Evolutionary conservation across 1,140 invertebrate genomes (phyloP), one percentile per base, ranked within the genome.

Genomic region (Hyphantria cunea): DNA sequence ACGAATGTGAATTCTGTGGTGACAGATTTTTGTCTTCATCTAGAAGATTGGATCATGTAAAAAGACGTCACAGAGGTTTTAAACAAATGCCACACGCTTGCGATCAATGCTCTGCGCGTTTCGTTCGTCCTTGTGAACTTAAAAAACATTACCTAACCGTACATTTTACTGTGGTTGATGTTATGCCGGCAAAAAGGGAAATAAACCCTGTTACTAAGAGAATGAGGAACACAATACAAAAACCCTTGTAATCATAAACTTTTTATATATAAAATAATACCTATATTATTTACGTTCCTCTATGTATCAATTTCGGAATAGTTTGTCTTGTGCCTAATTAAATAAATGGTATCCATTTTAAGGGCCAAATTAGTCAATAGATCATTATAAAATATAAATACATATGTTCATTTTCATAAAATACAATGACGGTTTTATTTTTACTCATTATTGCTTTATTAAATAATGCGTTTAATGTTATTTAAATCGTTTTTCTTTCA

Each of bases 1-100:
- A 94, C 61, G 92, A 93, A 0, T 97, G 96, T 75, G 92, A 93
- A 49, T 92, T 93, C 11, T 95, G 94, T 69, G 93, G 94, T 0
- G 92, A 93, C 47, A 70, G 74, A n/a, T 91, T 91, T 63, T 67
- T 90, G 5, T 90, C 89, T 0, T 76, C 86, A 17, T 90, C 88
- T 3, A 74, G 89, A 58, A 70, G 88, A 9, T 39, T 80, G 13
- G 88, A 87, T 37, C 89, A 91, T 25, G 65, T 86, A 4, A 91
- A 89, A 55, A 72, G 87, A 17, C 72, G 78, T 32, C 89, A 91
- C 25, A 74, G 76, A 14, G 74, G 72, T 8, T 37, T 62, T 0
- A 72, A 70, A 10, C 74, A 83, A 9, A 73, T 79, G 68, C 68
- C 74, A 6, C 82, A 87, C 53, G 73, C 49, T 0, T 88, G 85